Evolutionary conservation across 2,113 vertebrate genomes (phyloP), one percentile per base, ranked within the genome.

Genomic region (Gobio gobio): DNA sequence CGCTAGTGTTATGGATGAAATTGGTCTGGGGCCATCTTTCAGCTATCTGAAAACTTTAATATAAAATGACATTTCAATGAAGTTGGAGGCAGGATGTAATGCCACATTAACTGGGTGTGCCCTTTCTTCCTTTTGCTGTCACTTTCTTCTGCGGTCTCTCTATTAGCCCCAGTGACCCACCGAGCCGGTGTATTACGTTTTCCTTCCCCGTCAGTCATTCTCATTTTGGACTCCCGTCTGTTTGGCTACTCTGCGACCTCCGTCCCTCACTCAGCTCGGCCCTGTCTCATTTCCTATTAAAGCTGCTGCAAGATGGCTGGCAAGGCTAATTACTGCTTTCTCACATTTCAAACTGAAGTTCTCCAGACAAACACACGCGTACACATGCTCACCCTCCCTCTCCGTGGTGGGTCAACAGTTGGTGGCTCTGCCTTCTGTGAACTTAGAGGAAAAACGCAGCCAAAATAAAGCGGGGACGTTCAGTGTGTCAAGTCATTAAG

Each of bases 281-380:
- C 88, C 91, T 91, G 92, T 92, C 92, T 94, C 90, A 93, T 91
- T 91, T 94, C 91, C 93, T 92, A 94, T 94, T 95, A 94, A 82
- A 91, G 92, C 92, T 88, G 81, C 90, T 78, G 89, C 85, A 92
- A 92, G 93, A 94, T 89, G 89, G 86, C 83, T 89, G 90, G 90
- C 89, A 93, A 74, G 90, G 92, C 91, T 94, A 94, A 93, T 93
- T 93, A 93, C 92, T 85, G n/a, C 56, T 82, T 86, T 66, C 26
- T 18, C 54, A 49, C 78, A 82, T 61, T 75, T 84, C 61, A 80
- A 22, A 54, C 56, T 47, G 49, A 81, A 87, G 61, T 63, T 83
- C 85, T 83, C 13, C 49, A 66, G 2, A 75, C 80, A 77, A 47
- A 83, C 78, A 82, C 22, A 79, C 51, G n/a, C 40, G 90, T 87